Evolutionary conservation across 2,888 invertebrate species (phyloP).

Genomic region (Notodonta ziczac): DNA sequence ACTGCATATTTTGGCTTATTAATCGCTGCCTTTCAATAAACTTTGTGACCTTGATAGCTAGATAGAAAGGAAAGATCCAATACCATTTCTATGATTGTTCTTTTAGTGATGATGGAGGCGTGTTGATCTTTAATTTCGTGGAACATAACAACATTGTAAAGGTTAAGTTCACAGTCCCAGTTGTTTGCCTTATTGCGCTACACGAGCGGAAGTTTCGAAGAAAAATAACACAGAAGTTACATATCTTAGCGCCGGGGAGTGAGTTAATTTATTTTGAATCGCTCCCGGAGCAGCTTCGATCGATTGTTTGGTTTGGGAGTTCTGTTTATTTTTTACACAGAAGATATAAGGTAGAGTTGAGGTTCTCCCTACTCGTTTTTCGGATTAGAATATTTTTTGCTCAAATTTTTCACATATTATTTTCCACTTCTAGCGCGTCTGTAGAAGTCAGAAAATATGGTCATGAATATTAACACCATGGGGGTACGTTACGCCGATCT

Average conservation of each 20-base stretch:
- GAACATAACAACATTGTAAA: slow-evolving; percentile 12
- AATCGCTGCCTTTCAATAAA: no score
- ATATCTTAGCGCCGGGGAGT: slow-evolving; percentile 35
- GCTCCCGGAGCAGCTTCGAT: slow-evolving; percentile 8
- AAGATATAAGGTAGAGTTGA: background rate
- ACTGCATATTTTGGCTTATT: no score
- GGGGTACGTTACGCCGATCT: no score
- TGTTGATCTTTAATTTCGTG: background rate
- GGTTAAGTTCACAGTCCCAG: slow-evolving; percentile 33
- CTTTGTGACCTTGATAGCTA: no score
- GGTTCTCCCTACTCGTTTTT: background rate
- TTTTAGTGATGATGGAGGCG: no score
- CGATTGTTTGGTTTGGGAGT: slow-evolving; percentile 9
- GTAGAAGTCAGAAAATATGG: no score
- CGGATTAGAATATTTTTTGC: no score
- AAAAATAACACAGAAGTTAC: slow-evolving; percentile 53
- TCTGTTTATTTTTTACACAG: slow-evolving; percentile 23
- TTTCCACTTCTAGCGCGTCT: no score
- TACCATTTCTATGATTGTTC: no score
- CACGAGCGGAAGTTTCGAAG: slow-evolving; percentile 40
- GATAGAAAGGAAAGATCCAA: no score
- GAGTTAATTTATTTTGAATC: slow-evolving; percentile 48
- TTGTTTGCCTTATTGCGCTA: slow-evolving; percentile 25
- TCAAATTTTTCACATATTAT: no score
- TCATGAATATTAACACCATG: no score